Base-by-base conservation (phyloP, 53 echinoderm and acorn worm species). In the Apostichopus leukothele region DNA sequence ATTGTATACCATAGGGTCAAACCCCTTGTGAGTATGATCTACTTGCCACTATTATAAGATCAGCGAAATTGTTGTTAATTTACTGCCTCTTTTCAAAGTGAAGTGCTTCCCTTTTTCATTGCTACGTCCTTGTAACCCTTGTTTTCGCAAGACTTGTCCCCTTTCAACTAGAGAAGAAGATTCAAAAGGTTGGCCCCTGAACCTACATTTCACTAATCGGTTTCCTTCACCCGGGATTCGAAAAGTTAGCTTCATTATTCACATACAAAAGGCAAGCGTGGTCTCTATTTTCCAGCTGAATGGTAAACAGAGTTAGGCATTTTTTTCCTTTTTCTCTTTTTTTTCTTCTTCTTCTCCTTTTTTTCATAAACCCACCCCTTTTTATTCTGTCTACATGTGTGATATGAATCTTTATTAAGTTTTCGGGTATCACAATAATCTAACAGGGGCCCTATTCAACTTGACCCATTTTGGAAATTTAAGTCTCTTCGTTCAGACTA, bases 381-480 rank as follows among this genome's bases (percentile, higher is more conserved):
- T 54, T 76, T n/a, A 8, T 53, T 6, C 55, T 55, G 81, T 81
- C 22, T 81, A n/a, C 71, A 39, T 6, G 81, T 59, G 55, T 81
- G 81, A 81, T 81, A 81, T 51, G 54, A 59, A 81, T 81, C 81
- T 81, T 54, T 81, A 19, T 55, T 81, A 81, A 54, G 9, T 81
- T 54, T 81, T 52, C 55, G 51, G 52, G 52, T 79, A 71, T 54
- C 79, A 79, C 52, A 79, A 54, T 53, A 79, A 55, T 81, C 55
- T 81, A 25, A 81, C 81, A 23, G 81, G 59, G 81, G 81, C 81
- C 81, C 81, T 81, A 71, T 81, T 81, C 81, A 81, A 81, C 81
- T 81, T 81, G 81, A 81, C 81, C 81, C 55, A 81, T 81, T 81
- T 81, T 18, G 59, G 23, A 53, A 81, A 81, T 21, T n/a, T 54